phyloP scores from a whole-genome alignment of 1,140 invertebrate genomes.

The Cecropterus lyciades region DNA sequence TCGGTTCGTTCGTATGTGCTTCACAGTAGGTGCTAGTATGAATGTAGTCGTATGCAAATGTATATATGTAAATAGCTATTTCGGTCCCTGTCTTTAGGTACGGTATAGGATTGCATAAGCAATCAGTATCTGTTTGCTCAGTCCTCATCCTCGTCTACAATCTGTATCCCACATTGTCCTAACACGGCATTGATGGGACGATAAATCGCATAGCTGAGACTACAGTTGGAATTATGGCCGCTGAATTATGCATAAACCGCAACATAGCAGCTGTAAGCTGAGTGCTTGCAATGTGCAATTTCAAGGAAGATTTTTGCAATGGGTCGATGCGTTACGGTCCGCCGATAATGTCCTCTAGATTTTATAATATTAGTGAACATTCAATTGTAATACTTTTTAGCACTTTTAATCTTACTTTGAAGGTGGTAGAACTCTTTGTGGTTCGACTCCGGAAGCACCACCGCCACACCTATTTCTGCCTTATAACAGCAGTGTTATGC shows the following conservation, averaged over 20 bases:
- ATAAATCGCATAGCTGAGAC: constrained; percentile 63
- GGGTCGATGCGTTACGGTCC: background rate
- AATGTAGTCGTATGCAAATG: constrained; percentile 1
- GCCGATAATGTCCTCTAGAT: background rate
- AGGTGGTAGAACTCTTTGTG: too few species aligned
- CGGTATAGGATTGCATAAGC: constrained; percentile 5
- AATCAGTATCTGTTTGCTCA: constrained; percentile 9
- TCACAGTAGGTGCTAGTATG: background rate
- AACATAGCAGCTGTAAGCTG: constrained; percentile 43
- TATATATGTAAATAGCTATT: background rate
- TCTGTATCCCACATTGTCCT: constrained; percentile 17
- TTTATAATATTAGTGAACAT: too few species aligned
- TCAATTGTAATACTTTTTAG: too few species aligned
- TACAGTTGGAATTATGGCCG: constrained; percentile 67
- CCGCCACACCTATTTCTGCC: too few species aligned
- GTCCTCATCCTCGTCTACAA: constrained; percentile 9
- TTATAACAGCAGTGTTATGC: too few species aligned
- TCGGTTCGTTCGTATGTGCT: background rate
- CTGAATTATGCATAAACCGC: constrained; percentile 73
- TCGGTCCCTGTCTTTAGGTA: background rate
- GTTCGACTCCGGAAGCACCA: too few species aligned
- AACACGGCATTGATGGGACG: constrained; percentile 53
- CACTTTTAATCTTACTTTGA: too few species aligned
- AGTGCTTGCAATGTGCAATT: background rate
- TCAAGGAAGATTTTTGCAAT: background rate